A percentile compares a stretch with the other conserved stretches of the same genome.
These are phyloP conservation scores for Rhinolophus ferrumequinum DNA, from an alignment of 2,113 vertebrate species.

Conservation along the genomic window DNA sequence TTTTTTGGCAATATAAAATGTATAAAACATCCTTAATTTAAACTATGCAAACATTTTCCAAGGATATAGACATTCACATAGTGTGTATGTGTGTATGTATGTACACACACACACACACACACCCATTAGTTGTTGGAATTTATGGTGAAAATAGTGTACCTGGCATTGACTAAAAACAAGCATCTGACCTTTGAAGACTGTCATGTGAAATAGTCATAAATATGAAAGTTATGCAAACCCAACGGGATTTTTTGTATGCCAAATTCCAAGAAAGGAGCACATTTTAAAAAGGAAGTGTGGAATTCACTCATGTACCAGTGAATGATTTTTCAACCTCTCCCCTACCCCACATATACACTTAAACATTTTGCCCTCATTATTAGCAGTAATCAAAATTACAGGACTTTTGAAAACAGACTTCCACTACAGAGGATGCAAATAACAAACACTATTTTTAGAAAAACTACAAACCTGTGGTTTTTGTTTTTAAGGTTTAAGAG, in stretches of 20 bases:
- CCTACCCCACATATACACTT: not conserved
- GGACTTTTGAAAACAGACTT: slow-evolving; percentile 47
- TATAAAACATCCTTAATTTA: slow-evolving; percentile 34
- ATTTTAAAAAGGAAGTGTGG: slow-evolving; percentile 43
- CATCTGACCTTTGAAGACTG: not conserved
- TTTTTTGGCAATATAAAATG: not conserved
- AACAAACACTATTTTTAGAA: slow-evolving; percentile 56
- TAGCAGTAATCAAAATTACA: not conserved
- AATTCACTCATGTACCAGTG: slow-evolving; percentile 4
- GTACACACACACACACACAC: not conserved
- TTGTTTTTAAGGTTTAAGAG: slow-evolving; percentile 56
- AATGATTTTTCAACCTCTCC: not conserved
- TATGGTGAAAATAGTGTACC: slow-evolving; percentile 31
- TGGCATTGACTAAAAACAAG: slow-evolving; percentile 8
- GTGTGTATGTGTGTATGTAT: not conserved
- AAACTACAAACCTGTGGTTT: slow-evolving; percentile 47
- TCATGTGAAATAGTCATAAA: slow-evolving; percentile 37
- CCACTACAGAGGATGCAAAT: slow-evolving; percentile 14
- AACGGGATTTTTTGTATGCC: slow-evolving; percentile 7
- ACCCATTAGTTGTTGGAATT: slow-evolving; percentile 4
- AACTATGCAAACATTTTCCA: not conserved
- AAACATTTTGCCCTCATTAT: not conserved
- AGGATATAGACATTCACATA: not conserved
- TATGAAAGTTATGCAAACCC: slow-evolving; percentile 30
- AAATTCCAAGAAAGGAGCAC: slow-evolving; percentile 22